These are phyloP conservation scores for Umimayanthus kanabou DNA, from an alignment of 92 coral and sea anemone genomes.

Conservation along the genomic window DNA sequence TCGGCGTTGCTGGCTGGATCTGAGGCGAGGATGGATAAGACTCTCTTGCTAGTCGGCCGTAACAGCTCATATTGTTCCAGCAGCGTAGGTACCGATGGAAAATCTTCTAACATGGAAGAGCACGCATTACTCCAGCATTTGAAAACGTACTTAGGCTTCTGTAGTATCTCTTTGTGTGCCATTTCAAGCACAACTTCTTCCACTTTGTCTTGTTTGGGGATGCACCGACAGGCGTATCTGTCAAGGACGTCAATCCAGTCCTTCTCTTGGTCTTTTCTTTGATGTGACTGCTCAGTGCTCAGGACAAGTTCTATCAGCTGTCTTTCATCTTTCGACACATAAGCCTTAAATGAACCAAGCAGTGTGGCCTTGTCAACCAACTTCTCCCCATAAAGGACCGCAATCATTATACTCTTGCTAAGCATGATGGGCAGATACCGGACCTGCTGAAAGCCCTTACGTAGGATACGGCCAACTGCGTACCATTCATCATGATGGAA, in stretches of 20 bases:
- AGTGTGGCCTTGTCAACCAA: constrained; percentile 38
- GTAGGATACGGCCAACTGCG: constrained; percentile 52
- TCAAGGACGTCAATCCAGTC: constrained; percentile 47
- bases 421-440: constrained; percentile 48
- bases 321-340: constrained; percentile 60
- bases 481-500: constrained; percentile 50
- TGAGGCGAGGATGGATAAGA: constrained; percentile 28
- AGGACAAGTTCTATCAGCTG: constrained; percentile 41
- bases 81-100: constrained; percentile 23
- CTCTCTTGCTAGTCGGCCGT: constrained; percentile 34
- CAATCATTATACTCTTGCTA: constrained; percentile 42
- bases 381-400: constrained; percentile 46
- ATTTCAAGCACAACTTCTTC: constrained; percentile 36
- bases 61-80: constrained; percentile 29
- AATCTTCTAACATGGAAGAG: constrained; percentile 17
- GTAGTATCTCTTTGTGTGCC: constrained; percentile 44
- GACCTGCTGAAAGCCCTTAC: constrained; percentile 53
- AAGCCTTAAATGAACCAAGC: constrained; percentile 44
- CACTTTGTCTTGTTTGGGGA: constrained; percentile 35
- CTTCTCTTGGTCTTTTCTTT: constrained; percentile 35
- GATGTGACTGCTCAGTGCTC: constrained; percentile 6
- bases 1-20: constrained; percentile 23
- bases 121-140: constrained; percentile 25
- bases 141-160: constrained; percentile 40
- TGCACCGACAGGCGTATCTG: constrained; percentile 32